A percentile compares a stretch with the other conserved stretches of the same genome.
These are phyloP conservation scores for Gerris lacustris DNA, from an alignment of 2,888 invertebrate genomes.

Conservation along the genomic window DNA sequence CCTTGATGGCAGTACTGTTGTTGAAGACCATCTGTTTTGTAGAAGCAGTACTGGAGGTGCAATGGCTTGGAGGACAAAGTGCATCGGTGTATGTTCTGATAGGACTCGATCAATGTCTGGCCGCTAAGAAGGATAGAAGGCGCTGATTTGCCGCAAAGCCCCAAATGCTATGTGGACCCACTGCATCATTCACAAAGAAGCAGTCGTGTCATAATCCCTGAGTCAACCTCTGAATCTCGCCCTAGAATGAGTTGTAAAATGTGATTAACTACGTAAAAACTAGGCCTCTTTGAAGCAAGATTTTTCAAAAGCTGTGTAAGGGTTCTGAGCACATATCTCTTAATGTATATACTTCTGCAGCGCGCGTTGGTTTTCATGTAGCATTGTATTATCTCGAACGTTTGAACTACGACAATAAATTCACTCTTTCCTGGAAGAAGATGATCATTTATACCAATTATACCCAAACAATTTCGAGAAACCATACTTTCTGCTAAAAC, in stretches of 20 bases:
- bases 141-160: slow-evolving; percentile 13
- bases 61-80: not conserved
- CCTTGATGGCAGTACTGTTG: not conserved
- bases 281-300: slow-evolving; percentile 2
- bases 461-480: not conserved
- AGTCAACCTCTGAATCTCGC: slow-evolving; percentile 11
- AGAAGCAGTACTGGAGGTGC: not conserved
- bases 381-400: not conserved
- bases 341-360: slow-evolving; percentile 12
- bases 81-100: not conserved
- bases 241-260: slow-evolving; percentile 14
- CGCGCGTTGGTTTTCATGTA: slow-evolving; percentile 11
- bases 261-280: slow-evolving; percentile 14
- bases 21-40: not conserved
- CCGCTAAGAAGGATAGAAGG: slow-evolving; percentile 10
- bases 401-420: slow-evolving; percentile 9
- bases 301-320: slow-evolving; percentile 15
- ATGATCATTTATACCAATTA: not conserved
- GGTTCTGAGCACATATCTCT: slow-evolving; percentile 7
- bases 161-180: slow-evolving; percentile 16
- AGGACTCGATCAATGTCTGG: not conserved
- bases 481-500: not conserved
- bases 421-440: not conserved
- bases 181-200: slow-evolving; percentile 17
- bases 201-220: slow-evolving; percentile 11